phyloP scores from a whole-genome alignment of 2,888 invertebrate species.

The Dryomyza anilis region DNA sequence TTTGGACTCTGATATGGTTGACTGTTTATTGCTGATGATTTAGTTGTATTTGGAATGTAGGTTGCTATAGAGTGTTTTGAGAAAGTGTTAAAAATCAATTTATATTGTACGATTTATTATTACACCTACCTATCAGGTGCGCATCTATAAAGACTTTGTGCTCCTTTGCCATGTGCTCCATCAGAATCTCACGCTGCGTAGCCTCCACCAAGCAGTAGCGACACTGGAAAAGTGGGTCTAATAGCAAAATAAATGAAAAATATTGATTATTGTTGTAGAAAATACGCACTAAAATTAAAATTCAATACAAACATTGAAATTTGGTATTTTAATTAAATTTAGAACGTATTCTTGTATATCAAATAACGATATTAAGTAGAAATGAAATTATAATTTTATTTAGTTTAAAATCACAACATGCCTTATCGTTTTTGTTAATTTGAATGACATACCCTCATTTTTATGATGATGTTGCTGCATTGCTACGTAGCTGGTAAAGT shows the following conservation, averaged over 20 bases:
- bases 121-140: slow-evolving; percentile 23
- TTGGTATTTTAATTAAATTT: too few species aligned
- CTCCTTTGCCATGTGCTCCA: slow-evolving; percentile 30
- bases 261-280: too few species aligned
- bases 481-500: slow-evolving; percentile 26
- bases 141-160: slow-evolving; percentile 29
- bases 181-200: slow-evolving; percentile 21
- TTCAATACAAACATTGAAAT: too few species aligned
- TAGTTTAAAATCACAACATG: too few species aligned
- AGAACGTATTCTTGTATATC: too few species aligned
- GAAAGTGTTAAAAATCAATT: background rate
- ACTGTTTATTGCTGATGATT: background rate
- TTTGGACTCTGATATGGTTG: background rate
- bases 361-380: too few species aligned
- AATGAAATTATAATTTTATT: too few species aligned
- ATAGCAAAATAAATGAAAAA: too few species aligned
- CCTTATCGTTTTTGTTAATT: too few species aligned
- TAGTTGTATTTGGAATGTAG: slow-evolving; percentile 7
- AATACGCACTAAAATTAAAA: too few species aligned
- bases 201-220: slow-evolving; percentile 18
- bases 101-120: background rate
- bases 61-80: background rate
- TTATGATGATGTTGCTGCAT: slow-evolving; percentile 29
- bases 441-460: slow-evolving; percentile 27
- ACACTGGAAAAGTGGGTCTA: slow-evolving; percentile 21